Evolutionary conservation across 2,888 invertebrate species (phyloP), one percentile per base, ranked within the genome.

Genomic region (Byasa hedistus): DNA sequence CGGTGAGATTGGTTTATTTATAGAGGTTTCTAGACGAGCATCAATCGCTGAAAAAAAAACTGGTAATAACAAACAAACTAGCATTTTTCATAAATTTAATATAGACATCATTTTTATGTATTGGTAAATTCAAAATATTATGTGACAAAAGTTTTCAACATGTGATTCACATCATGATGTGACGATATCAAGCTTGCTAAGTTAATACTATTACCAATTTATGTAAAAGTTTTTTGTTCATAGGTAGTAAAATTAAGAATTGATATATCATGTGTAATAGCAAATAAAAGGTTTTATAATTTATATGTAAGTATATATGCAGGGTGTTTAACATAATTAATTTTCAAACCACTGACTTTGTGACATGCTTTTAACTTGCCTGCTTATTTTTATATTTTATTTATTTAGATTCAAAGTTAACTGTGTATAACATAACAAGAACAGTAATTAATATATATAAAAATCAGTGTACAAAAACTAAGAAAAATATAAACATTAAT

Each of bases 1-100:
- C 1, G 96, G 96, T 8, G 96, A 95, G 27, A 92, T 80, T n/a
- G 84, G 83, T 66, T 89, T 85, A 70, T 92, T 84, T 60, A 78
- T 72, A 77, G 87, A 83, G 76, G 88, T 77, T 70, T 91, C 91
- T 65, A 90, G 71, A 27, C 82, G 75, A 44, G 79, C 81, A 72
- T 91, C 91, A 68, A 80, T 77, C 57, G 91, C 91, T 91, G 83
- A 74, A 87, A 87, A 10, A n/a, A 54, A 54, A 3, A 48, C 12
- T 54, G 4, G 5, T 54, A 22, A 39, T 39, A 39, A 15, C 36
- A 39, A 22, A 54, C 10, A 12, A 12, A 2, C 21, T 51, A 21
- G 12, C 52, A 52, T 21, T 10, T 2, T 7, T 52, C 5, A 3
- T 21, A n/a, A n/a, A n/a, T n/a, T n/a, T n/a, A n/a, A n/a, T n/a